phyloP scores from a whole-genome alignment of 1,140 invertebrate species.

The Apocrypta bakeri region DNA sequence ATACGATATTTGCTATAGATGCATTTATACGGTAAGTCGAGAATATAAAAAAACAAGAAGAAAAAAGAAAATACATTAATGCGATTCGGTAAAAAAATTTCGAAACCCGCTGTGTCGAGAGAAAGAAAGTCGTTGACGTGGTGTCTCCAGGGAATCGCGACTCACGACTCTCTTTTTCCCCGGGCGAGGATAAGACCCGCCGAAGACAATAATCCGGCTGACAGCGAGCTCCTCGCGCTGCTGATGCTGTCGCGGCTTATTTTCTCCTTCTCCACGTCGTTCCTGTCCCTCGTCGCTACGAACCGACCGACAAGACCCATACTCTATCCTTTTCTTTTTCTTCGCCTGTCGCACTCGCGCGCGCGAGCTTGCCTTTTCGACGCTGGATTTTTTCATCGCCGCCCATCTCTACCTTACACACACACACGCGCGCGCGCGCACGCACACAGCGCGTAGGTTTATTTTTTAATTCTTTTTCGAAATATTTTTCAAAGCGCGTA shows the following conservation, averaged over 20 bases:
- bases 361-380: background rate
- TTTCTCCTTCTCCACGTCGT: slow-evolving; percentile 47
- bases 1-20: background rate
- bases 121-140: background rate
- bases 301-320: background rate
- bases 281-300: background rate
- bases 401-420: background rate
- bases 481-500: background rate
- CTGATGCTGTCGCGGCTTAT: slow-evolving; percentile 67
- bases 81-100: slow-evolving; percentile 22
- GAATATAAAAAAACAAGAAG: too few relatives aligned
- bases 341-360: background rate
- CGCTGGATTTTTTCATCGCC: background rate
- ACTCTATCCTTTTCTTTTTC: background rate
- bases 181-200: slow-evolving; percentile 68
- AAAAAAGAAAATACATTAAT: slow-evolving; percentile 19
- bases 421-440: too few relatives aligned
- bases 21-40: slow-evolving; percentile 20
- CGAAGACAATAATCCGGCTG: slow-evolving; percentile 74
- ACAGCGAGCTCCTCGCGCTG: slow-evolving; percentile 61
- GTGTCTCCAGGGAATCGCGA: slow-evolving; percentile 59
- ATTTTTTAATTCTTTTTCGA: too few relatives aligned
- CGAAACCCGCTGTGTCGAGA: background rate
- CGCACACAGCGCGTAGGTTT: too few relatives aligned
- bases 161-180: slow-evolving; percentile 45